Evolutionary conservation across 2,113 vertebrate species (phyloP).

Genomic region (Chionodraco myersi): DNA sequence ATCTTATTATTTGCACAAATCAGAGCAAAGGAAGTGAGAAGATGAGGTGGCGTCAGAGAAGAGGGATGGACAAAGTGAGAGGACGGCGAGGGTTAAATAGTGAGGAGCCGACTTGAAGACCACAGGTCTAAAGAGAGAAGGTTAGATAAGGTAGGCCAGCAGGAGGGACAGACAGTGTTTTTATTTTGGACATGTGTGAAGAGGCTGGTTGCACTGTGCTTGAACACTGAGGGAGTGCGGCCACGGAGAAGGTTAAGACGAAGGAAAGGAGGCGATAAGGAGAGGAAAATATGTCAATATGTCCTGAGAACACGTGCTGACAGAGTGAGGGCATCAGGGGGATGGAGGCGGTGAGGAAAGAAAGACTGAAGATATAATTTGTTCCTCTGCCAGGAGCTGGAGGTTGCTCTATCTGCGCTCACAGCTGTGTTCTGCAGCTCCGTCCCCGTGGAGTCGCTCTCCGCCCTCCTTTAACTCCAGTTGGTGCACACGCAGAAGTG

Average conservation of each 20-base stretch:
- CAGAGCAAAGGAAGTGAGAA: neutral
- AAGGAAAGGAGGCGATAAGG: conserved; percentile 51
- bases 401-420: conserved; percentile 63
- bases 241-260: conserved; percentile 40
- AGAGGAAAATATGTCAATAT: conserved; percentile 47
- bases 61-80: conserved; percentile 17
- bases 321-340: neutral
- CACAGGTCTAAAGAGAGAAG: conserved; percentile 3
- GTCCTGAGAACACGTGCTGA: conserved; percentile 49
- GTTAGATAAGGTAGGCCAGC: conserved; percentile 33
- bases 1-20: conserved; percentile 16
- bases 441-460: conserved; percentile 38
- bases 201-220: conserved; percentile 14
- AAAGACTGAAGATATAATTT: conserved; percentile 59
- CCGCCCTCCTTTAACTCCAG: conserved; percentile 57
- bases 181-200: conserved; percentile 25
- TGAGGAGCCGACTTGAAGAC: conserved; percentile 22
- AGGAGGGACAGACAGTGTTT: conserved; percentile 31
- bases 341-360: neutral
- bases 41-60: neutral
- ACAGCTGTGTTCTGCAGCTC: conserved; percentile 68
- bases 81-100: neutral
- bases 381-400: conserved; percentile 55
- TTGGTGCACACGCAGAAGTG: conserved; percentile 55
- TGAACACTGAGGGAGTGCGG: conserved; percentile 26